Evolutionary conservation across 2,888 invertebrate genomes (phyloP).

Genomic region (Deilephila elpenor): DNA sequence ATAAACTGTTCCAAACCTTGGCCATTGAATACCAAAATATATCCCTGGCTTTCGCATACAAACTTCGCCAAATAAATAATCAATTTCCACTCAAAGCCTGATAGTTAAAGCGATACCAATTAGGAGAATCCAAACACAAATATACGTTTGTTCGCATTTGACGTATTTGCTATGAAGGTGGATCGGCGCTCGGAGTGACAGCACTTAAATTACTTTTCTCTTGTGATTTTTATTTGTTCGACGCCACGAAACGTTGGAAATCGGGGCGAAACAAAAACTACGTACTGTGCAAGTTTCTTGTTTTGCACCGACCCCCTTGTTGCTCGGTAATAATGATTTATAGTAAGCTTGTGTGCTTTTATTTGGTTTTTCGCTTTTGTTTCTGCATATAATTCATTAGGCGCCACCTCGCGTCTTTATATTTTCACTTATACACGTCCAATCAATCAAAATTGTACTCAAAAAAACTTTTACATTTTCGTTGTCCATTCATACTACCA

Average conservation of each 20-base stretch:
- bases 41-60: no score
- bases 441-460: not conserved
- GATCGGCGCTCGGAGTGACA: constrained; percentile 25
- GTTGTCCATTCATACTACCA: no score
- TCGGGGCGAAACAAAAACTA: constrained; percentile 18
- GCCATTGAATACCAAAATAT: no score
- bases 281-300: constrained; percentile 17
- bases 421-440: not conserved
- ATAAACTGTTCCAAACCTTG: no score
- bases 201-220: constrained; percentile 28
- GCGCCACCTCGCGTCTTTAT: not conserved
- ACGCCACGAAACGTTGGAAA: constrained; percentile 11
- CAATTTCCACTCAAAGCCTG: not conserved
- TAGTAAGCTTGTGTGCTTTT: not conserved
- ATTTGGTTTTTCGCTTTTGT: not conserved
- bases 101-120: not conserved
- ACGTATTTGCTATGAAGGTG: constrained; percentile 16
- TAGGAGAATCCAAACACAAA: not conserved
- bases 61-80: not conserved
- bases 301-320: constrained; percentile 13
- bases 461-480: not conserved
- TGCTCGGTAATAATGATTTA: constrained; percentile 16
- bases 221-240: constrained; percentile 24
- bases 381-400: constrained; percentile 10
- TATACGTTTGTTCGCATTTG: not conserved